Evolutionary conservation across 23 tunicate genomes (phyloP), one percentile per base, ranked within the genome.

Genomic region (Diplosoma virens): DNA sequence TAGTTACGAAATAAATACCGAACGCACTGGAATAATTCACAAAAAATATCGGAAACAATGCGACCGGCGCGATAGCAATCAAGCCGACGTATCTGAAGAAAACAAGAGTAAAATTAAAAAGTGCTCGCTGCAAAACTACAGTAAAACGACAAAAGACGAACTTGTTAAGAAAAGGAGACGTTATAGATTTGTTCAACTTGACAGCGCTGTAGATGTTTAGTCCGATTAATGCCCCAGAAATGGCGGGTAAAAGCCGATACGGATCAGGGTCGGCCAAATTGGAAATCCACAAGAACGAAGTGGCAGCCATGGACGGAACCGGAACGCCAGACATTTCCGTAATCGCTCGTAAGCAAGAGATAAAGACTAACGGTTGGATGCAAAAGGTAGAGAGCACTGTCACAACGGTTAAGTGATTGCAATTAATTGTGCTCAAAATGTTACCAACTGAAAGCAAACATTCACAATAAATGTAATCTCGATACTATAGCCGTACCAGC

Each of bases 221-320:
- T 30, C 92, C 87, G 5, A 85, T 24, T 16, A 85, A 66, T 0
- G 41, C 47, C 32, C 97, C 97, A 27, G 92, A 45, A 1, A 78
- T 11, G 0, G 69, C 9, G 0, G 97, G 97, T 17, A 92, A 61
- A 9, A 76, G 0, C 18, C 79, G 33, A 58, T 84, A 92, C 0
- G 97, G 97, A 56, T 92, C 97, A 4, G 69, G 59, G 0, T 80
- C 75, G 9, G 37, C 21, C 25, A 92, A 73, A 64, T 75, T 79
- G 41, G 25, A 30, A 1, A 92, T 48, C 97, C 97, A 92, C 59
- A 80, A 69, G 59, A 81, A 67, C 0, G 64, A 33, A 11, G 83
- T 52, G 1, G 79, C 79, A 26, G 71, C 83, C 35, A 92, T 33
- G 4, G 97, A 85, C 0, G 97, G 97, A 18, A 92, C 82, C 20